Percentiles rank a stretch among this genome's conserved stretches.
Evolutionary conservation across 2,888 invertebrate genomes (phyloP).

Genomic region (Tholera decimalis): DNA sequence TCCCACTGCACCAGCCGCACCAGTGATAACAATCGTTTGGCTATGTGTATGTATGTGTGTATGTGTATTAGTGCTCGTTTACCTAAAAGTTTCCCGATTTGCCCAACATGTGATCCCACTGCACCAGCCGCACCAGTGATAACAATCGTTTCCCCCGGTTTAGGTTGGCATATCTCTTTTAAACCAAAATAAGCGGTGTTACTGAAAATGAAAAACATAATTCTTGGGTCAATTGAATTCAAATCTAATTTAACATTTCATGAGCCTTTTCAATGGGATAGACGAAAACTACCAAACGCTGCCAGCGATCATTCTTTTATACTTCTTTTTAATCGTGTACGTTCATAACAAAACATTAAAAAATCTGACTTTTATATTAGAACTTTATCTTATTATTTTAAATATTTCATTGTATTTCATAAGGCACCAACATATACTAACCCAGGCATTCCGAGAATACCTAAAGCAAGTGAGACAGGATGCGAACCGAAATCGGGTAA

Average conservation of each 20-base stretch:
- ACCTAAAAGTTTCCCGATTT: constrained; percentile 94
- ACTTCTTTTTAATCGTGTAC: too few species aligned
- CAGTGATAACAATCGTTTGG: constrained; percentile 94
- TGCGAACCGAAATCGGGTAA: constrained; percentile 92
- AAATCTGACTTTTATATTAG: too few species aligned
- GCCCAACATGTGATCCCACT: constrained; percentile 95
- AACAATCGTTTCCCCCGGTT: constrained; percentile 94
- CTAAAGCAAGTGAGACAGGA: constrained; percentile 92
- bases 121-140: constrained; percentile 95
- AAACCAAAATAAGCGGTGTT: constrained; percentile 95
- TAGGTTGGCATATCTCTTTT: constrained; percentile 93
- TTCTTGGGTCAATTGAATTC: background rate
- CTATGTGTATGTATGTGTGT: too few species aligned
- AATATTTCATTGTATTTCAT: background rate
- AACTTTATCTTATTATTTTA: too few species aligned
- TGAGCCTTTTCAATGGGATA: too few species aligned
- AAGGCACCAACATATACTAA: constrained; percentile 74
- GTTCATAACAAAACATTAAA: too few species aligned
- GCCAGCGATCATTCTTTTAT: too few species aligned
- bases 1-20: constrained; percentile 95
- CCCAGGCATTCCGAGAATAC: constrained; percentile 94
- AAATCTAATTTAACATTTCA: background rate
- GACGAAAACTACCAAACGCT: too few species aligned
- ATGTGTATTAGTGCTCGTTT: constrained; percentile 37
- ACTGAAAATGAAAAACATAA: constrained; percentile 83